Evolutionary conservation across 2,888 invertebrate genomes (phyloP), one percentile per base, ranked within the genome.

Genomic region (Sipha maydis): DNA sequence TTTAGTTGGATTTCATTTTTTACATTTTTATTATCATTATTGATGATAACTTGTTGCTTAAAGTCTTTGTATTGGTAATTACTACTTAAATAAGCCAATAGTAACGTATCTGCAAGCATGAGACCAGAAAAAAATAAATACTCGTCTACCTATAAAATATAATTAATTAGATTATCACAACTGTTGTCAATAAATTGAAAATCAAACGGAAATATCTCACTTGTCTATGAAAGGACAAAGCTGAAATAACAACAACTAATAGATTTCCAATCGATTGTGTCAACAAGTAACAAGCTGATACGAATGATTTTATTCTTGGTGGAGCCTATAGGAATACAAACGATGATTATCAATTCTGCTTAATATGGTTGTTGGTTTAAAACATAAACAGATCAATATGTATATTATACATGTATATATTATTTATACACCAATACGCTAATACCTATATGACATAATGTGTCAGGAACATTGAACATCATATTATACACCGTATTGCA

Each of bases 221-320:
- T 94, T 96, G 96, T 90, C 94, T 94, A 0, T 95, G 93, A 91
- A 98, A 95, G 89, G 95, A 94, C 17, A 94, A 93, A 91, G 97
- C 95, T n/a, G 97, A 96, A 54, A 99, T 95, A 83, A 98, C 94
- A 67, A 98, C 95, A 1, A 98, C 98, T 89, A 99, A 94, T 56
- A 98, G 92, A 92, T 99, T 99, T 76, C 99, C 99, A 91, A 98
- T 94, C 0, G 98, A 97, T 0, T 97, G 96, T 0, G 98, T 98
- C 85, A 99, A 93, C n/a, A 98, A 93, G 97, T 98, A 99, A 25
- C 95, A 94, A 0, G 99, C 97, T 92, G 96, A 96, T 80, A 99
- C 92, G 0, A 99, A 95, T 0, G 98, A 97, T 92, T 99, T 99
- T 98, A 99, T 98, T 48, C 86, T 88, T n/a, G 75, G 86, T 17